Evolutionary conservation across 2,113 vertebrate genomes (phyloP).

Genomic region (Cygnus atratus): DNA sequence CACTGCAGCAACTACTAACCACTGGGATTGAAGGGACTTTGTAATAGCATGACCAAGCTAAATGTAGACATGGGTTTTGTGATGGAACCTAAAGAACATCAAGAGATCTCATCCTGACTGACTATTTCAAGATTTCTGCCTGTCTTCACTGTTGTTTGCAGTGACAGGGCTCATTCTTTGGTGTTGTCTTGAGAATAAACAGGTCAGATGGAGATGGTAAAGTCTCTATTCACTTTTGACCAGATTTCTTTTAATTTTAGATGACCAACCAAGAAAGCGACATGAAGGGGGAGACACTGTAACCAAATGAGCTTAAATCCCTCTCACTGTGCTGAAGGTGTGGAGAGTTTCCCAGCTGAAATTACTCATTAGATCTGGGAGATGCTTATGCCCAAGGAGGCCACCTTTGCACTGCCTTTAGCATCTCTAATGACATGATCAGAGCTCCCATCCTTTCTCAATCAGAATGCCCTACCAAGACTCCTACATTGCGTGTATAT

Average conservation of each 20-base stretch:
- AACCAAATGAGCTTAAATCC: neutral
- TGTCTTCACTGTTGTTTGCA: neutral
- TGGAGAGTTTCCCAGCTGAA: neutral
- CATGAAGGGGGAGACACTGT: neutral
- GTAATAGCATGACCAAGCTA: neutral
- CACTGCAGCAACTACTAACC: neutral
- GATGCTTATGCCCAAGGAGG: neutral
- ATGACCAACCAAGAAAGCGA: neutral
- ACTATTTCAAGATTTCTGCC: neutral
- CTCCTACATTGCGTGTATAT: neutral
- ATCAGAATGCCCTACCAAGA: neutral
- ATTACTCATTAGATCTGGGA: neutral
- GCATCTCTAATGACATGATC: neutral
- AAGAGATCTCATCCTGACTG: neutral
- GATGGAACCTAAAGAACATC: neutral
- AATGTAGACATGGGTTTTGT: neutral
- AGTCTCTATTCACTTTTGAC: neutral
- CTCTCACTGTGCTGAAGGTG: neutral
- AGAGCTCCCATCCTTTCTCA: neutral
- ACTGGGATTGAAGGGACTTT: neutral
- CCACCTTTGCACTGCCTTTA: neutral
- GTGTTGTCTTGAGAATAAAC: neutral
- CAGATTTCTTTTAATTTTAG: neutral
- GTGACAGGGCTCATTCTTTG: neutral
- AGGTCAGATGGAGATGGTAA: rapidly evolving